Conservation (phyloP, 2,113 vertebrate genomes). For the Plecotus auritus region DNA sequence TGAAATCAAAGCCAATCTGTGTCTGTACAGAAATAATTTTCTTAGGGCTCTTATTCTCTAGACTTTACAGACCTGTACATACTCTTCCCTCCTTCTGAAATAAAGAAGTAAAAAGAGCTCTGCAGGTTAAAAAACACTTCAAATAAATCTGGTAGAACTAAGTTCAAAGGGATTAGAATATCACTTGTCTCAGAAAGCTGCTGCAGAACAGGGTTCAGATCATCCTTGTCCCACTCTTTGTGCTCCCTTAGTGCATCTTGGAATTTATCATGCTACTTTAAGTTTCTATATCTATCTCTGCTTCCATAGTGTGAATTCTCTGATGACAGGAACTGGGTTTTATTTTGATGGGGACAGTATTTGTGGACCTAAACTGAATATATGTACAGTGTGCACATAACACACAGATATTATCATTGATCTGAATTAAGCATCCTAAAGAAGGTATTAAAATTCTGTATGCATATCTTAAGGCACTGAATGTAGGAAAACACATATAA, state of each 20-base stretch:
- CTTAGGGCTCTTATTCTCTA: slow-evolving; percentile 62
- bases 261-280: neutral
- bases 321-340: slow-evolving; percentile 23
- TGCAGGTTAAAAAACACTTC: slow-evolving; percentile 39
- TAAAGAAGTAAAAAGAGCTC: slow-evolving; percentile 40
- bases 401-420: slow-evolving; percentile 4
- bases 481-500: neutral
- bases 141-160: slow-evolving; percentile 7
- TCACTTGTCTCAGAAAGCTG: neutral
- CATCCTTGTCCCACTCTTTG: slow-evolving; percentile 7
- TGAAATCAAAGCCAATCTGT: slow-evolving; percentile 70
- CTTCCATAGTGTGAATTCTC: slow-evolving; percentile 18
- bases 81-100: neutral
- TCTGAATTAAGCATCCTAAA: slow-evolving; percentile 23
- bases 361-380: slow-evolving; percentile 46
- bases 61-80: slow-evolving; percentile 34
- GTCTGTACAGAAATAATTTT: slow-evolving; percentile 68
- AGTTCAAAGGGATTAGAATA: slow-evolving; percentile 52
- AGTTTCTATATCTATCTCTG: neutral
- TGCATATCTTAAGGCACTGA: slow-evolving; percentile 10
- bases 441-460: slow-evolving; percentile 12
- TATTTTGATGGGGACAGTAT: slow-evolving; percentile 16
- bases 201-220: neutral
- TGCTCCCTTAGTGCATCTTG: neutral
- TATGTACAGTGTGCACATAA: neutral